Evolutionary conservation across 2,113 vertebrate genomes (phyloP).

Genomic region (Aptenodytes forsteri): DNA sequence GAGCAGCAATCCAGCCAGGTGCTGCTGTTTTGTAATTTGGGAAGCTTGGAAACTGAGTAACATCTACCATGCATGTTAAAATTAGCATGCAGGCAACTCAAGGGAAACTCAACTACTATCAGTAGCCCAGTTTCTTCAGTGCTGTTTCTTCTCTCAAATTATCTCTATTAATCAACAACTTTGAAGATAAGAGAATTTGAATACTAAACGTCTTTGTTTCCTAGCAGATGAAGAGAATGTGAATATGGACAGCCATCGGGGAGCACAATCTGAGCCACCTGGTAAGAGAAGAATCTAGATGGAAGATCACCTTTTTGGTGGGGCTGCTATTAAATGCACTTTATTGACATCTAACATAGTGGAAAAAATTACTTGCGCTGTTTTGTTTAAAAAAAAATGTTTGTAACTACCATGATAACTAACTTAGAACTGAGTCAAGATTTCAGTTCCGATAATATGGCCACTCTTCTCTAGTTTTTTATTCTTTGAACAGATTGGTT

Average conservation of each 20-base stretch:
- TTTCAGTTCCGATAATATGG: background rate
- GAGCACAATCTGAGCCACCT: conserved; percentile 52
- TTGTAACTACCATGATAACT: background rate
- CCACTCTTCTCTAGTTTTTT: background rate
- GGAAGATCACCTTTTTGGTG: background rate
- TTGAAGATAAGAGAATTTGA: background rate
- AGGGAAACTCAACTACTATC: background rate
- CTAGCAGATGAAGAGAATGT: conserved; percentile 72
- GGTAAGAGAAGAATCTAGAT: conserved; percentile 56
- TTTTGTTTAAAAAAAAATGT: background rate
- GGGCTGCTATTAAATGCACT: background rate
- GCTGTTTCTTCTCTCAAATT: background rate
- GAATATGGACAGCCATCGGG: conserved; percentile 63
- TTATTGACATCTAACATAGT: background rate
- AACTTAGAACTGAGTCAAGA: background rate
- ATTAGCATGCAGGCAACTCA: background rate
- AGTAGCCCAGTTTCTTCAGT: background rate
- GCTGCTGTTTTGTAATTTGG: background rate
- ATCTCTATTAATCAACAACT: background rate
- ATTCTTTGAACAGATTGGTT: background rate
- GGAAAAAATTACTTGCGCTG: background rate
- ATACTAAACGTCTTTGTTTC: background rate
- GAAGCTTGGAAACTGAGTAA: background rate
- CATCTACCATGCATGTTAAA: background rate
- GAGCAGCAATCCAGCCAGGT: background rate